Base-by-base conservation (phyloP, 1,140 invertebrate species). In the Drosophila sp. region DNA sequence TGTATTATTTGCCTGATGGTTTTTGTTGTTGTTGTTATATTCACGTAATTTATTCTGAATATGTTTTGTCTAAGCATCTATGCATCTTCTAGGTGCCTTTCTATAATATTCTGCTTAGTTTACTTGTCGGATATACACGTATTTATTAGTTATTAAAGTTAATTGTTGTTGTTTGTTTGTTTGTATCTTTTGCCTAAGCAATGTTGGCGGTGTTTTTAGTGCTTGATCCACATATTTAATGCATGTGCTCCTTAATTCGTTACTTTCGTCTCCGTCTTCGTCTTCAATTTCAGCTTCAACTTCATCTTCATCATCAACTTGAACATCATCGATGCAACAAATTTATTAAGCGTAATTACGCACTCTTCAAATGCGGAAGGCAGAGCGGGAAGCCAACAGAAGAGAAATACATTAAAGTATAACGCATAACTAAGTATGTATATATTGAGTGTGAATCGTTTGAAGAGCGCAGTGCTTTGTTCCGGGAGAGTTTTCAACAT, bases 171-270 rank as follows among this genome's bases (percentile, higher is more conserved):
- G 14, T 18, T 21, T 38, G 7, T 57, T 7, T 46, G 41, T 50
- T 11, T 14, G 5, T 38, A 38, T 38, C n/a, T 32, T 36, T 62
- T 56, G 38, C 18, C 34, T 61, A 61, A 59, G 56, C 46, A 74
- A 57, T 63, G 57, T 66, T 76, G 74, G 74, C 74, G 63, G 74
- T 76, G 74, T 63, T 74, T 62, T 57, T 34, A 18, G 48, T 70
- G 66, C 40, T 70, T 59, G 36, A 57, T 50, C 36, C 40, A 54
- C 61, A 65, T 65, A 29, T 40, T 32, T 41, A 48, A 34, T 56
- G 59, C 36, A 38, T 70, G 50, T 74, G 58, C 46, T 41, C 36
- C 34, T 56, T 45, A 48, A 48, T n/a, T 48, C 45, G 11, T n/a
- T 21, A 27, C 13, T 14, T 36, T 40, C 36, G 16, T 40, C n/a